Conservation (phyloP, 2,888 invertebrate genomes). For the Epinotia brunnichana region DNA sequence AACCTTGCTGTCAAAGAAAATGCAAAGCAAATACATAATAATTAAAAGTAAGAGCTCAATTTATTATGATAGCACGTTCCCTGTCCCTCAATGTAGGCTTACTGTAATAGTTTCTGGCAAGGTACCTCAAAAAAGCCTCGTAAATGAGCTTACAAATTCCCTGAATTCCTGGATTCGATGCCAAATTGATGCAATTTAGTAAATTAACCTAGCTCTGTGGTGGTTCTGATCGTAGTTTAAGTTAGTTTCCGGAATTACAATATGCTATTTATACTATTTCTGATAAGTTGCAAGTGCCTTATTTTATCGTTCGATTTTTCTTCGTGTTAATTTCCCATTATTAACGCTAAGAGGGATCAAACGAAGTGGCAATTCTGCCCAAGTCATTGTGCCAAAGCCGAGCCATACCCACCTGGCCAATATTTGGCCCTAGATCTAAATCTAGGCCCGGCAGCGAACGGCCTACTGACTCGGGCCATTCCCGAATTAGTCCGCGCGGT, state of each 20-base stretch:
- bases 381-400: neutral
- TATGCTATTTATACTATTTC: no score
- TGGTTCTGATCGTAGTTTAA: neutral
- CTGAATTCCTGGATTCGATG: neutral
- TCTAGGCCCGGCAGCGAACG: constrained; percentile 18
- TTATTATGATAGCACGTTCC: no score
- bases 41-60: neutral
- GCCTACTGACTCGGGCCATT: constrained; percentile 29
- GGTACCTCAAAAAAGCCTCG: neutral
- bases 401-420: constrained; percentile 5
- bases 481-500: constrained; percentile 21
- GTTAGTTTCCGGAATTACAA: neutral
- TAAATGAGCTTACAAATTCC: neutral
- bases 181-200: constrained; percentile 1
- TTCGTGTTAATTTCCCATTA: no score
- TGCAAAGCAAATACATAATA: no score
- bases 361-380: neutral
- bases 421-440: constrained; percentile 25
- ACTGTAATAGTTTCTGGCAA: neutral
- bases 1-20: no score
- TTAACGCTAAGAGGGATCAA: no score
- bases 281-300: neutral
- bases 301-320: no score
- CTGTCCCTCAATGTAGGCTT: no score
- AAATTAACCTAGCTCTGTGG: neutral